phyloP scores from a whole-genome alignment of 2,888 invertebrate species.

The Leptodirus hochenwartii region DNA sequence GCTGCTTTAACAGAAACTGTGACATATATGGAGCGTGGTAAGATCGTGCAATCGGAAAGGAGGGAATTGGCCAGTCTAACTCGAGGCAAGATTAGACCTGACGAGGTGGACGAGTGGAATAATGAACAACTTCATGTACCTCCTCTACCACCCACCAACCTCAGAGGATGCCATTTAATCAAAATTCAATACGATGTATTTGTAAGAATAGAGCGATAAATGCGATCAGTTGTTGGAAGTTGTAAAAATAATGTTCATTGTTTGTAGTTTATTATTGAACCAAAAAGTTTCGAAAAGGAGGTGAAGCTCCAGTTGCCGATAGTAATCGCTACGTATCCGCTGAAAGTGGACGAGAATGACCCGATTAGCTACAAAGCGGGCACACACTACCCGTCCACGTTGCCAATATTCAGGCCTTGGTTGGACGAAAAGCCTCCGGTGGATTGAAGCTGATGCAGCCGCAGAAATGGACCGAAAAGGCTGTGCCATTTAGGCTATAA shows the following conservation, averaged over 20 bases:
- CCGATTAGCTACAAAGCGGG: slow-evolving; percentile 45
- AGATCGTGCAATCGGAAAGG: slow-evolving; percentile 72
- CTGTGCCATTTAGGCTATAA: too few relatives aligned
- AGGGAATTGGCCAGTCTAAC: slow-evolving; percentile 63
- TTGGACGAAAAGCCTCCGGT: slow-evolving; percentile 47
- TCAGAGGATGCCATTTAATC: slow-evolving; percentile 85
- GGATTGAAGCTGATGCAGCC: slow-evolving; percentile 16
- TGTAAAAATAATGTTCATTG: too few relatives aligned
- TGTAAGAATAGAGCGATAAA: too few relatives aligned
- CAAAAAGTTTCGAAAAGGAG: slow-evolving; percentile 81
- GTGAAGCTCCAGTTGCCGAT: slow-evolving; percentile 84
- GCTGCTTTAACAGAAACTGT: slow-evolving; percentile 80
- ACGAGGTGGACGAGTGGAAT: slow-evolving; percentile 68
- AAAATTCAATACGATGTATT: slow-evolving; percentile 85
- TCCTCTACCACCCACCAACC: slow-evolving; percentile 83
- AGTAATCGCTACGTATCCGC: slow-evolving; percentile 80
- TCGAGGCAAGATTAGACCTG: slow-evolving; percentile 65
- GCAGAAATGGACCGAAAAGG: too few relatives aligned
- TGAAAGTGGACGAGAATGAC: slow-evolving; percentile 26
- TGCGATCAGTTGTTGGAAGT: too few relatives aligned
- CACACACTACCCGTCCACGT: slow-evolving; percentile 81
- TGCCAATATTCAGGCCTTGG: slow-evolving; percentile 85
- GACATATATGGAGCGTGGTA: slow-evolving; percentile 72
- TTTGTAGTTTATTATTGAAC: slow-evolving; percentile 63
- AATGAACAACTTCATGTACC: slow-evolving; percentile 83